Evolutionary conservation across 1,140 invertebrate species (phyloP).

Genomic region (Drosophila sp.): DNA sequence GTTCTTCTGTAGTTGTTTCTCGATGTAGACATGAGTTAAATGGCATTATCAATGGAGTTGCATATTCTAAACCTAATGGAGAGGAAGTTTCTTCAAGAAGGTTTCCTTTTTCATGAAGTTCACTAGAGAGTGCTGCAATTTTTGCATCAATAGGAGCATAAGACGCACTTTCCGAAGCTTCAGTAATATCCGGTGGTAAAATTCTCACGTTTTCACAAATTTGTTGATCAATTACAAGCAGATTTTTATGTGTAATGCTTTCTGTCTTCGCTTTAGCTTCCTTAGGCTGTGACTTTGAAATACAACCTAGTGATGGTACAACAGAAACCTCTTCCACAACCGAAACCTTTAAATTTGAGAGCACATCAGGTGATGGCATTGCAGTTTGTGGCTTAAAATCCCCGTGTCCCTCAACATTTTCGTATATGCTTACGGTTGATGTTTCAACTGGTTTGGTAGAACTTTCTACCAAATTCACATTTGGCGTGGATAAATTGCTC

Average conservation of each 20-base stretch:
- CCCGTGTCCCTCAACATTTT: slow-evolving; percentile 61
- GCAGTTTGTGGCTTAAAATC: slow-evolving; percentile 58
- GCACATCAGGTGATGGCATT: slow-evolving; percentile 16
- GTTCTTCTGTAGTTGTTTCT: slow-evolving; percentile 53
- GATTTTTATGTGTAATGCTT: slow-evolving; percentile 45
- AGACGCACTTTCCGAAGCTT: slow-evolving; percentile 47
- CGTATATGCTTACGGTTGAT: slow-evolving; percentile 58
- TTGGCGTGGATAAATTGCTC: neutral
- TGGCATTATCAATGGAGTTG: slow-evolving; percentile 36
- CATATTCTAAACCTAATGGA: slow-evolving; percentile 24
- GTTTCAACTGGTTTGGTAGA: slow-evolving; percentile 36
- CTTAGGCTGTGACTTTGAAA: slow-evolving; percentile 56
- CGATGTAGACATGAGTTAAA: slow-evolving; percentile 60
- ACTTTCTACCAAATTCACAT: slow-evolving; percentile 18
- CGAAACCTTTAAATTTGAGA: slow-evolving; percentile 82
- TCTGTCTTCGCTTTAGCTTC: slow-evolving; percentile 25
- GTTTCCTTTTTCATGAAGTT: slow-evolving; percentile 45
- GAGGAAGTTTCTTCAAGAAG: slow-evolving; percentile 25
- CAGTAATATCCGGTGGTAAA: slow-evolving; percentile 51
- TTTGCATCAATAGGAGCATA: slow-evolving; percentile 14
- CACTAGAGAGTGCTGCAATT: slow-evolving; percentile 41
- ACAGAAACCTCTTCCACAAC: slow-evolving; percentile 87
- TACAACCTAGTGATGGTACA: slow-evolving; percentile 85
- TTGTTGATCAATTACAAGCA: slow-evolving; percentile 72
- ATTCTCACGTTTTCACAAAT: slow-evolving; percentile 66